phyloP scores from a whole-genome alignment of 2,113 vertebrate species.

The Camarhynchus parvulus region DNA sequence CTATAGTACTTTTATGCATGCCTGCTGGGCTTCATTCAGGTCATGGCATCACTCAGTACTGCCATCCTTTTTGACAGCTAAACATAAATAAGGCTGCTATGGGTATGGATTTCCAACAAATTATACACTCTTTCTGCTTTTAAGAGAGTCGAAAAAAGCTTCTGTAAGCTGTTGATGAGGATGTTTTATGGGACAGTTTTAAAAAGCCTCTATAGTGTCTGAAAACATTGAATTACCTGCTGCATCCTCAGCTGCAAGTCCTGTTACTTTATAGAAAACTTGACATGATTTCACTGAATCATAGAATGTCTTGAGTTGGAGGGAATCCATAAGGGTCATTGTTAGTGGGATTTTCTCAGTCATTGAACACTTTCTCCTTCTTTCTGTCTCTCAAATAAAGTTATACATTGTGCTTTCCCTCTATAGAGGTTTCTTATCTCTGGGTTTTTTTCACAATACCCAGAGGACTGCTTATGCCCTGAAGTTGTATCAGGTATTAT shows the following conservation, averaged over 20 bases:
- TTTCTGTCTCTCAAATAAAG: neutral
- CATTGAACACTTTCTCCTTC: neutral
- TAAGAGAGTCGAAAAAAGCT: neutral
- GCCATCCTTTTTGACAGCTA: neutral
- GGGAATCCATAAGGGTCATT: neutral
- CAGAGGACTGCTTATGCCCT: neutral
- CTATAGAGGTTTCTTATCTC: neutral
- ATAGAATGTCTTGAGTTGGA: neutral
- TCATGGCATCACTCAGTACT: neutral
- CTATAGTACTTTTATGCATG: neutral
- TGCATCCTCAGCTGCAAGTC: neutral
- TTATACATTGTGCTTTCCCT: neutral
- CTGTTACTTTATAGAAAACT: neutral
- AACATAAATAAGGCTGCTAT: neutral
- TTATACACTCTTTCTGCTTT: neutral
- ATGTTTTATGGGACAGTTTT: neutral
- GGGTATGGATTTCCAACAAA: neutral
- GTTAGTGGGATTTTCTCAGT: neutral
- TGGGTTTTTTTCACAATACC: neutral
- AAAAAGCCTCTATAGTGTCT: neutral
- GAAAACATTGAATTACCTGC: neutral
- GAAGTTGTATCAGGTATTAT: neutral
- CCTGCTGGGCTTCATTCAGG: neutral
- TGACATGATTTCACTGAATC: neutral
- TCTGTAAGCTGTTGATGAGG: neutral